A percentile compares a stretch with the other conserved stretches of the same genome.
These are phyloP conservation scores for Bradypodion ventrale DNA, from an alignment of 2,797 vertebrate species.

Conservation along the genomic window DNA sequence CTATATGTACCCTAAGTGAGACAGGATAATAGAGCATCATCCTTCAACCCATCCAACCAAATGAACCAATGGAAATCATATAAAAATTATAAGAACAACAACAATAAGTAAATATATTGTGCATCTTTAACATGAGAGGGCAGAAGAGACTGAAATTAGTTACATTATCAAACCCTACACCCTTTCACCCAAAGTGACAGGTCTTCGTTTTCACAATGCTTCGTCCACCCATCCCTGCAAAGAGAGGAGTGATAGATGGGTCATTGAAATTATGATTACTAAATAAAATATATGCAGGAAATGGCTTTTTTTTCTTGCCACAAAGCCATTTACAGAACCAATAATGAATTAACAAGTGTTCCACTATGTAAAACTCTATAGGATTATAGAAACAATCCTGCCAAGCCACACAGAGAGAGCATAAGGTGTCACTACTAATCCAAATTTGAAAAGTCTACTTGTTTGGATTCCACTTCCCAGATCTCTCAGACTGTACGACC, in stretches of 20 bases:
- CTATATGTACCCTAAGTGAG: neutral
- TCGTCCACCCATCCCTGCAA: slow-evolving; percentile 60
- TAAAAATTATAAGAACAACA: neutral
- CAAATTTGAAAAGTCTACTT: too few species aligned
- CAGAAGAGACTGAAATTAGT: neutral
- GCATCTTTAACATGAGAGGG: neutral
- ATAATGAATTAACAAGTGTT: neutral
- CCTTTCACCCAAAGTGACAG: slow-evolving; percentile 59
- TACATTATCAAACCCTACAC: slow-evolving; percentile 46
- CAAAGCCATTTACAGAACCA: neutral
- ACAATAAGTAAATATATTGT: neutral
- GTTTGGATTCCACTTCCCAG: too few species aligned
- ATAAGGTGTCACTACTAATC: neutral
- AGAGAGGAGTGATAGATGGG: neutral
- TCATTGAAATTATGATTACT: neutral
- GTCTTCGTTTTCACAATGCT: slow-evolving; percentile 54
- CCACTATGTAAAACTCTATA: neutral
- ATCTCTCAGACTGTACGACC: too few species aligned
- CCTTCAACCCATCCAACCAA: neutral
- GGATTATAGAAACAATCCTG: neutral
- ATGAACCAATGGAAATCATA: neutral
- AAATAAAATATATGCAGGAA: neutral
- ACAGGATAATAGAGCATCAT: neutral
- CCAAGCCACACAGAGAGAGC: neutral
- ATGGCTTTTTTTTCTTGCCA: neutral